These are phyloP conservation scores for Diorhabda carinulata DNA, from an alignment of 1,140 invertebrate genomes.

Conservation along the genomic window DNA sequence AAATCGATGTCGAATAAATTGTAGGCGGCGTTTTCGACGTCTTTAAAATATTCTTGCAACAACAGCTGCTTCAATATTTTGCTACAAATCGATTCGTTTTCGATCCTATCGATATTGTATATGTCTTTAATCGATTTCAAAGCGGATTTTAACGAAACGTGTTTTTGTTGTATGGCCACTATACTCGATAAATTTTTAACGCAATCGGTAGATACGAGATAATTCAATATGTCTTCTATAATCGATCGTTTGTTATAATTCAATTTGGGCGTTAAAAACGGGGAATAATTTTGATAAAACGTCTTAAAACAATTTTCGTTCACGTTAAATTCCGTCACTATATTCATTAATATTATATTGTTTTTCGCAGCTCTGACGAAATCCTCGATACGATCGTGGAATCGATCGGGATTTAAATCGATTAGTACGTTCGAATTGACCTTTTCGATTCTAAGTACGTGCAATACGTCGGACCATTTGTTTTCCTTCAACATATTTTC, in stretches of 20 bases:
- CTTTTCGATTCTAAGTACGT: conserved; percentile 28
- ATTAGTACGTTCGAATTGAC: conserved; percentile 34
- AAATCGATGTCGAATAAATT: conserved; percentile 32
- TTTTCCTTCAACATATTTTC: conserved; percentile 26
- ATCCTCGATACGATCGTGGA: conserved; percentile 26
- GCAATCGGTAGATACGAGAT: conserved; percentile 26
- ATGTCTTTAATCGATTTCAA: conserved; percentile 26
- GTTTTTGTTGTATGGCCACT: conserved; percentile 29
- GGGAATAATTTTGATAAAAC: conserved; percentile 21
- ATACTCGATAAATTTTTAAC: conserved; percentile 27
- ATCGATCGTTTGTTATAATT: conserved; percentile 16
- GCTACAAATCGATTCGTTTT: conserved; percentile 18
- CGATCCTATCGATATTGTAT: conserved; percentile 4
- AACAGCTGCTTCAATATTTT: conserved; percentile 20
- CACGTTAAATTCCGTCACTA: conserved; percentile 24
- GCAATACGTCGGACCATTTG: conserved; percentile 27
- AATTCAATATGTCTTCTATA: conserved; percentile 24
- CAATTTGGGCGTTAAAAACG: neutral
- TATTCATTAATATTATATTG: conserved; percentile 17
- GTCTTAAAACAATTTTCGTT: conserved; percentile 25
- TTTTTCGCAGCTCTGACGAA: conserved; percentile 28
- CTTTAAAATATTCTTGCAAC: conserved; percentile 22
- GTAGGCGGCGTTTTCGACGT: conserved; percentile 22
- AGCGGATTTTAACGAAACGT: conserved; percentile 29
- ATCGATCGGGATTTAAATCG: conserved; percentile 30